A percentile compares a stretch with the other conserved stretches of the same genome.
phyloP scores from a whole-genome alignment of 2,888 invertebrate genomes.

The Hololepta plana region DNA sequence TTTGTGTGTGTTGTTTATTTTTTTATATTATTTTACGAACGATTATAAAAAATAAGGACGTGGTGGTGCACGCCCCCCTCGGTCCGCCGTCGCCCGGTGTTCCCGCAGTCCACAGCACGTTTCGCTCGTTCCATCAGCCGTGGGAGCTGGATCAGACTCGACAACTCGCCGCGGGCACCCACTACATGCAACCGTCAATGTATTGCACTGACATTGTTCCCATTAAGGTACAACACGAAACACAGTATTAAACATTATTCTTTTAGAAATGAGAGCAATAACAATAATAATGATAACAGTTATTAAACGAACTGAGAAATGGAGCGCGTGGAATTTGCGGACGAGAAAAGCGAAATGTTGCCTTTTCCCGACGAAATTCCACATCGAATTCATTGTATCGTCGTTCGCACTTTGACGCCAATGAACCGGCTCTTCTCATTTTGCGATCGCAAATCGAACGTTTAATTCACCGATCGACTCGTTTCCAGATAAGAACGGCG shows the following conservation, averaged over 20 bases:
- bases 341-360: too few relatives aligned
- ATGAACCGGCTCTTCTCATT: too few relatives aligned
- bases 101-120: slow-evolving; percentile 31
- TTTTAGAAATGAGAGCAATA: background rate
- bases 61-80: slow-evolving; percentile 28
- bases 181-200: slow-evolving; percentile 24
- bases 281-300: too few relatives aligned
- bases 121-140: slow-evolving; percentile 45
- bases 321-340: too few relatives aligned
- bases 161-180: slow-evolving; percentile 26
- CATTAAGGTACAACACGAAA: slow-evolving; percentile 28
- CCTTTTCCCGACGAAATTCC: too few relatives aligned
- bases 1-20: slow-evolving; percentile 11
- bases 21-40: too few relatives aligned
- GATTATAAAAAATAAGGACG: slow-evolving; percentile 34
- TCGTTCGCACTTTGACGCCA: too few relatives aligned
- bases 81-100: slow-evolving; percentile 26
- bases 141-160: slow-evolving; percentile 48
- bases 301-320: too few relatives aligned
- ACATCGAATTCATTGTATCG: too few relatives aligned
- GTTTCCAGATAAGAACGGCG: slow-evolving; percentile 55
- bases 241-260: background rate
- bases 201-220: slow-evolving; percentile 35
- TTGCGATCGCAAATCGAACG: too few relatives aligned
- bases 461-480: too few relatives aligned